Percentiles rank a stretch among this genome's conserved stretches.
phyloP scores from a whole-genome alignment of 2,113 vertebrate species.

The Pan troglodytes region NHGRI_mPanTro3-v2.1_pri NC_072419.2:60436001-60436500 shows the following conservation, averaged over 20 bases:
- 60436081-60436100: neutral
- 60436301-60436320: neutral
- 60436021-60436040: neutral
- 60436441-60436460: too few species aligned
- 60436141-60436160: neutral
- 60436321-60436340: neutral
- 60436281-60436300: neutral
- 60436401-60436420: neutral
- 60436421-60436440: neutral
- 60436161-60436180: neutral
- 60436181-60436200: neutral
- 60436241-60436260: neutral
- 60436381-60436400: neutral
- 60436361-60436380: neutral
- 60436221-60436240: neutral
- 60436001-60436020: neutral
- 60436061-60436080: neutral
- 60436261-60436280: slow-evolving; percentile 6
- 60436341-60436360: neutral
- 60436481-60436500: neutral
- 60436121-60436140: neutral
- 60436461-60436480: neutral
- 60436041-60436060: neutral
- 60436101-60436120: neutral
- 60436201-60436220: neutral